Base-by-base conservation (phyloP, 2,113 vertebrate genomes). In the Falco punctatus region DNA sequence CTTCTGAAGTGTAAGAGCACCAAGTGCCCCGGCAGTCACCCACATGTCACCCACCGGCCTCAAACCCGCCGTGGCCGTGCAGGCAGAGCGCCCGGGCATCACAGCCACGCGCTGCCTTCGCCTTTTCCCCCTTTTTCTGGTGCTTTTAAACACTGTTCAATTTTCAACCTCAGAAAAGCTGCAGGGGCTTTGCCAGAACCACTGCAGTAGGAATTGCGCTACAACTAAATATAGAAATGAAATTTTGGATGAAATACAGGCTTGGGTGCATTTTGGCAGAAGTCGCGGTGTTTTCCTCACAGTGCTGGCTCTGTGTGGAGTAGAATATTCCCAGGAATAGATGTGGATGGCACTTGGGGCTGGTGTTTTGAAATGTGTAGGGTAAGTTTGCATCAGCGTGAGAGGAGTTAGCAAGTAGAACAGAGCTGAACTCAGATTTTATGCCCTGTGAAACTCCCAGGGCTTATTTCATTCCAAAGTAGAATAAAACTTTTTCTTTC, bases 251-350 rank as follows among this genome's bases (percentile, higher is more conserved):
- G 85, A 91, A 94, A 90, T 80, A 70, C 66, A 79, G 91, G 70
- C 89, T 92, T 72, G 92, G 91, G 94, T 92, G 78, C 92, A 54
- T 92, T 95, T 94, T 95, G 94, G 96, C 95, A 95, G 71, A 13
- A 66, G 35, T 1, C 17, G 73, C 71, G 58, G 67, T 88, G 92
- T 72, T 96, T 93, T 87, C 70, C 89, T 96, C 70, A 8, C 94
- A 73, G 74, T 2, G 5, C 67, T 90, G 91, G 91, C 86, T 95
- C 92, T 70, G 89, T 46, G 66, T 23, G 74, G 95, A 95, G 62
- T 3, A 62, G 84, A 85, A 82, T 77, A 94, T 91, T 94, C 94
- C 94, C 81, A 78, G 74, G 91, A 91, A 97, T 91, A 87, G 95
- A 90, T 48, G 51, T 46, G 67, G 62, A 66, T 87, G 62, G 81